Evolutionary conservation across 2,113 vertebrate species (phyloP).

Genomic region (Rhinoptilus africanus): DNA sequence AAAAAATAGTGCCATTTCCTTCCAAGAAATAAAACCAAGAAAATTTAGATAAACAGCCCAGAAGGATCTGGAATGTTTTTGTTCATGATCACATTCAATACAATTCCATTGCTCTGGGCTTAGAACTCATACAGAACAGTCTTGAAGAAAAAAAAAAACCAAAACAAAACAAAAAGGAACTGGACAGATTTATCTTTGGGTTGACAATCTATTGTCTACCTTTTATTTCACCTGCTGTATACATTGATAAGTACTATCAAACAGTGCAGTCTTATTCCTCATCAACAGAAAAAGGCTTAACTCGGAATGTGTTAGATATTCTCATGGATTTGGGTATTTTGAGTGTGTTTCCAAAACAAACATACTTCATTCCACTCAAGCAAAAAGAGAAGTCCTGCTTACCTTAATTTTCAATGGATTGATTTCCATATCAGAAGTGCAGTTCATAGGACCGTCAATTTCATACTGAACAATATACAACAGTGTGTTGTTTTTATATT

Average conservation of each 20-base stretch:
- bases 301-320: neutral
- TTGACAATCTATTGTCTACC: neutral
- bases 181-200: neutral
- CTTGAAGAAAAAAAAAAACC: neutral
- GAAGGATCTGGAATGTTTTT: neutral
- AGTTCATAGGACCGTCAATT: constrained; percentile 95
- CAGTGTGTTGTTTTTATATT: constrained; percentile 81
- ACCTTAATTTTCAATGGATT: constrained; percentile 92
- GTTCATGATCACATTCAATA: neutral
- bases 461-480: constrained; percentile 87
- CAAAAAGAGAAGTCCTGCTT: neutral
- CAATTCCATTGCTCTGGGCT: neutral
- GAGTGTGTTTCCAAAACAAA: neutral
- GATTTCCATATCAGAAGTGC: constrained; percentile 86
- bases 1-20: neutral
- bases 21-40: neutral
- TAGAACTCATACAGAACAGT: neutral
- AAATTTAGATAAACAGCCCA: neutral
- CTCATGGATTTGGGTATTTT: neutral
- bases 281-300: neutral
- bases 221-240: neutral
- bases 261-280: neutral
- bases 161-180: neutral
- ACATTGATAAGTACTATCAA: neutral
- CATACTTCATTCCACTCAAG: neutral